Conservation (phyloP, 2,888 invertebrate species). For the Chrysolina oricalcia region DNA sequence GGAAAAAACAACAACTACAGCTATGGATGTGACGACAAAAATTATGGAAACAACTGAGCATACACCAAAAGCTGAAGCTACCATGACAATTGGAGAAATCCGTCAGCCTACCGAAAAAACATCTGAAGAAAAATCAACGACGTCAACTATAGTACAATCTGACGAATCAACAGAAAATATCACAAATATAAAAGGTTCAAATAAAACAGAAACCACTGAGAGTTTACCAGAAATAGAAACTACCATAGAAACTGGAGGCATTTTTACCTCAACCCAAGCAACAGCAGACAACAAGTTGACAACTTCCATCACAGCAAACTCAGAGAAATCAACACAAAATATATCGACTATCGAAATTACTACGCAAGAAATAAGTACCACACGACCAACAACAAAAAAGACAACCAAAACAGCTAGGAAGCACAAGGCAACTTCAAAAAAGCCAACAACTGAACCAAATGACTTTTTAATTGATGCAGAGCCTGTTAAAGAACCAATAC, state of each 20-base stretch:
- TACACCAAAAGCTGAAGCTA: not conserved
- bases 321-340: not conserved
- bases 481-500: conserved; percentile 46
- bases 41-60: not conserved
- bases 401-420: conserved; percentile 36
- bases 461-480: conserved; percentile 52
- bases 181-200: not conserved
- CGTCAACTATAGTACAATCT: not conserved
- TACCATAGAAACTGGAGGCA: not conserved
- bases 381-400: conserved; percentile 35
- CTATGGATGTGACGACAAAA: not conserved
- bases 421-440: conserved; percentile 12
- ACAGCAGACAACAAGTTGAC: not conserved
- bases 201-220: not conserved
- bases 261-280: not conserved
- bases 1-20: not conserved
- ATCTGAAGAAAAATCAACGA: not conserved
- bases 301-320: not conserved
- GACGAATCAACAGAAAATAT: conserved; percentile 25
- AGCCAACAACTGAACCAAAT: conserved; percentile 46
- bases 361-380: conserved; percentile 28
- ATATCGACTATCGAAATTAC: too few species aligned
- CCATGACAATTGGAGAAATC: not conserved
- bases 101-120: not conserved
- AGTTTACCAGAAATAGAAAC: not conserved